Percentiles rank a stretch among this genome's conserved stretches.
Conservation (phyloP, 1,140 invertebrate genomes). For the Phortica variegata region DNA sequence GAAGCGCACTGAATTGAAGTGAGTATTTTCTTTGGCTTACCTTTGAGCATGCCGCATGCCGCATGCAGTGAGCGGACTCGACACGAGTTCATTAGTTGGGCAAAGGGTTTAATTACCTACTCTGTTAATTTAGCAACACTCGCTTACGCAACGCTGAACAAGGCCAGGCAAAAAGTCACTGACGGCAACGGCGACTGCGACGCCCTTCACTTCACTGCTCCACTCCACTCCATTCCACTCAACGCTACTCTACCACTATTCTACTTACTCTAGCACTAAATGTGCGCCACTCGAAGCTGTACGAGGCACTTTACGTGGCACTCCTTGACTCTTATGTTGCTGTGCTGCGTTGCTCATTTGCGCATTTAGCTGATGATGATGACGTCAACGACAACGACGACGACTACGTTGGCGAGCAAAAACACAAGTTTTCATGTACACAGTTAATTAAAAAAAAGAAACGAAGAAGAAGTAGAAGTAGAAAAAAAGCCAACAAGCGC, state of each 20-base stretch:
- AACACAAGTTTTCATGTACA: constrained; percentile 41
- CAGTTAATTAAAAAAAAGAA: constrained; percentile 43
- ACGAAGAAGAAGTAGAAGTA: constrained; percentile 2
- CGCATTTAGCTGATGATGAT: too few species aligned
- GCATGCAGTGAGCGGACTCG: constrained; percentile 4
- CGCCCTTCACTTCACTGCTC: not conserved
- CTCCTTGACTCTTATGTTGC: too few species aligned
- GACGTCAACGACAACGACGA: too few species aligned
- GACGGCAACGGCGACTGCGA: not conserved
- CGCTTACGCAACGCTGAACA: constrained; percentile 56
- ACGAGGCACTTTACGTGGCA: too few species aligned
- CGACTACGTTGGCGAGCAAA: constrained; percentile 26
- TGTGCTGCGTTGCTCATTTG: too few species aligned
- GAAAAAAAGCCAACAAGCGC: constrained; percentile 3
- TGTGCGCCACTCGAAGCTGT: too few species aligned
- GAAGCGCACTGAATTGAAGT: too few species aligned
- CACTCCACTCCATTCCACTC: not conserved
- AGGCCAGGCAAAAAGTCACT: constrained; percentile 42
- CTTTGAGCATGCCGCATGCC: too few species aligned
- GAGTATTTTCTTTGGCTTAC: too few species aligned
- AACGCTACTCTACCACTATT: not conserved
- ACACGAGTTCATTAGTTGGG: constrained; percentile 52
- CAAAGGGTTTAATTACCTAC: constrained; percentile 57
- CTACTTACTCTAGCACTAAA: too few species aligned
- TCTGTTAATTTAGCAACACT: constrained; percentile 57